Percentiles rank a stretch among this genome's conserved stretches.
These are phyloP conservation scores for Pecten maximus DNA, from an alignment of 2,888 invertebrate species.

Conservation along the genomic window DNA sequence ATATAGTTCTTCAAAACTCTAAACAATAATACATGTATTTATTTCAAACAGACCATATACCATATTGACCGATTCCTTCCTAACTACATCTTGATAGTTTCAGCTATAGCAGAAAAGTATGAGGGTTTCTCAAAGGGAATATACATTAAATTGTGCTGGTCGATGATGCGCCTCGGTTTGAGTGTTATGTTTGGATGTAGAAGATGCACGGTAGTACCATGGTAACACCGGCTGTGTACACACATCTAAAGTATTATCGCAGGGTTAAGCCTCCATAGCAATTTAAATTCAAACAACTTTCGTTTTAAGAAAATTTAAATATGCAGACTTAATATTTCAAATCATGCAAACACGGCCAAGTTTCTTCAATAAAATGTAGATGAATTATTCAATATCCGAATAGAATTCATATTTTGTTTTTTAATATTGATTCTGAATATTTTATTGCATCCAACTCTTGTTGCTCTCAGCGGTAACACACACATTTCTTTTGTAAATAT, in stretches of 20 bases:
- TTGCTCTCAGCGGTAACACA: background rate
- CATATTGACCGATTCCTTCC: background rate
- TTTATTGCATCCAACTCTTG: background rate
- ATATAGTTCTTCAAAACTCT: no score
- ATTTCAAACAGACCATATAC: background rate
- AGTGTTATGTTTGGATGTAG: background rate
- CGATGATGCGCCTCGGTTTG: background rate
- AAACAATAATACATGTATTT: background rate
- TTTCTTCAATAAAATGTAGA: background rate
- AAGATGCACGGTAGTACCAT: background rate
- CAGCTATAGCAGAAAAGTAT: no score
- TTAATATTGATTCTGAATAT: background rate
- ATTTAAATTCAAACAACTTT: slow-evolving; percentile 13
- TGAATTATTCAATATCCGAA: background rate
- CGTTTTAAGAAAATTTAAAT: background rate
- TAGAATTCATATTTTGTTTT: background rate
- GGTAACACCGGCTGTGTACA: background rate
- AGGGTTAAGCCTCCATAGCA: background rate
- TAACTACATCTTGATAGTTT: no score
- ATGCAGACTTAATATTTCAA: background rate
- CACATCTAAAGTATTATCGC: background rate
- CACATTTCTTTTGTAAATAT: background rate
- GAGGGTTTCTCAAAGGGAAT: background rate
- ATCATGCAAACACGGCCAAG: background rate
- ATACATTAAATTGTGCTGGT: background rate